A percentile compares a stretch with the other conserved stretches of the same genome.
These are phyloP conservation scores for Drosophila carrolli DNA, from an alignment of 1,140 invertebrate genomes.

Conservation along the genomic window DNA sequence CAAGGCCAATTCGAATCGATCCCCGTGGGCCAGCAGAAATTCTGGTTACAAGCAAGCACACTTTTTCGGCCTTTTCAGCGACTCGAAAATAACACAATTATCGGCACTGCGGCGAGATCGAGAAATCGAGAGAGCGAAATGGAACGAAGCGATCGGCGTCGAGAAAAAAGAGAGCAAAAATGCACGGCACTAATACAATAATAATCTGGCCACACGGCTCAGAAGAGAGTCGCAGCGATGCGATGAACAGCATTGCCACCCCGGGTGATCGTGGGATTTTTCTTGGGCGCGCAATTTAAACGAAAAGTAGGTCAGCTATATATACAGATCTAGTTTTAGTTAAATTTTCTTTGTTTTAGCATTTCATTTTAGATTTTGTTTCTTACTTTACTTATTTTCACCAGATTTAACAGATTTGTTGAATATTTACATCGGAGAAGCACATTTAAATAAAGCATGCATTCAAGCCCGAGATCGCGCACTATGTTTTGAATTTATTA, in stretches of 20 bases:
- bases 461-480: too few species aligned
- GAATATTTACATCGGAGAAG: too few species aligned
- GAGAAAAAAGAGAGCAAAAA: not conserved
- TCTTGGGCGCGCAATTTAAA: not conserved
- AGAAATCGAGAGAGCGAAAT: slow-evolving; percentile 16
- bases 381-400: too few species aligned
- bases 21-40: slow-evolving; percentile 4
- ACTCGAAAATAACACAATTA: slow-evolving; percentile 18
- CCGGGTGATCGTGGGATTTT: not conserved
- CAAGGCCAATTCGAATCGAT: slow-evolving; percentile 41
- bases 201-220: slow-evolving; percentile 1
- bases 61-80: slow-evolving; percentile 12
- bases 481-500: too few species aligned
- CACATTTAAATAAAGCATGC: too few species aligned
- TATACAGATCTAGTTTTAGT: not conserved
- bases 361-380: not conserved
- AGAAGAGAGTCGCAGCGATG: not conserved
- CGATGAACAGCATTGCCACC: not conserved
- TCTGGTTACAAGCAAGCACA: slow-evolving; percentile 2
- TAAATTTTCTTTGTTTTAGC: not conserved
- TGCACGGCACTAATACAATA: not conserved
- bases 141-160: not conserved
- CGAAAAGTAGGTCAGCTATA: not conserved
- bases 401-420: too few species aligned
- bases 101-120: slow-evolving; percentile 12